Percentiles rank a stretch among this genome's conserved stretches.
phyloP scores from a whole-genome alignment of 2,113 vertebrate species.

The Dendropsophus ebraccatus region DNA sequence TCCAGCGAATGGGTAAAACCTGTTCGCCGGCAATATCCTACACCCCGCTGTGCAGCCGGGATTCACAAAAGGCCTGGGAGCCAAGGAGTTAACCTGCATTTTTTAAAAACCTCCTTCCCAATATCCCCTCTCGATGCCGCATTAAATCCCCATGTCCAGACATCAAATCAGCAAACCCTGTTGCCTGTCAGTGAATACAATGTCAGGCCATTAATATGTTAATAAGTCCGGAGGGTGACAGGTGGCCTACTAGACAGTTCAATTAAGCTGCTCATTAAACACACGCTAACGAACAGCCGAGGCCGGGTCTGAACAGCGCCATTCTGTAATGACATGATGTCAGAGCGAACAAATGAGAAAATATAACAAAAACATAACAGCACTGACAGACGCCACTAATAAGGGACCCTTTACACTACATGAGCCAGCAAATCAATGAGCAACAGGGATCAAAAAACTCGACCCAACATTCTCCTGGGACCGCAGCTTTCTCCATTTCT shows the following conservation, averaged over 20 bases:
- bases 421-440: conserved; percentile 85
- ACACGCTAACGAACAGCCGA: conserved; percentile 98
- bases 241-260: conserved; percentile 99
- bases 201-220: conserved; percentile 99
- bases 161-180: conserved; percentile 85
- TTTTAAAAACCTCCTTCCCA: conserved; percentile 77
- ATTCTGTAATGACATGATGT: conserved; percentile 98
- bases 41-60: conserved; percentile 65
- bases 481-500: conserved; percentile 75
- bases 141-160: conserved; percentile 86
- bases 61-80: conserved; percentile 71
- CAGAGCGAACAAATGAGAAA: conserved; percentile 95
- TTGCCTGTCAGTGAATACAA: conserved; percentile 97
- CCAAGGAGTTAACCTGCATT: conserved; percentile 83
- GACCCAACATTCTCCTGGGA: conserved; percentile 84
- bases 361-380: conserved; percentile 89
- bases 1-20: conserved; percentile 45
- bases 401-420: conserved; percentile 83
- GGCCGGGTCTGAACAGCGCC: conserved; percentile 90
- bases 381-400: conserved; percentile 94
- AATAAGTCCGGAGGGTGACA: conserved; percentile 98
- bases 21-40: conserved; percentile 59
- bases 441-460: conserved; percentile 85
- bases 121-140: conserved; percentile 79
- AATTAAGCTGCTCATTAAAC: conserved; percentile 99